Base-by-base conservation (phyloP, 2,113 vertebrate genomes). In the Syngnathus scovelli region DNA sequence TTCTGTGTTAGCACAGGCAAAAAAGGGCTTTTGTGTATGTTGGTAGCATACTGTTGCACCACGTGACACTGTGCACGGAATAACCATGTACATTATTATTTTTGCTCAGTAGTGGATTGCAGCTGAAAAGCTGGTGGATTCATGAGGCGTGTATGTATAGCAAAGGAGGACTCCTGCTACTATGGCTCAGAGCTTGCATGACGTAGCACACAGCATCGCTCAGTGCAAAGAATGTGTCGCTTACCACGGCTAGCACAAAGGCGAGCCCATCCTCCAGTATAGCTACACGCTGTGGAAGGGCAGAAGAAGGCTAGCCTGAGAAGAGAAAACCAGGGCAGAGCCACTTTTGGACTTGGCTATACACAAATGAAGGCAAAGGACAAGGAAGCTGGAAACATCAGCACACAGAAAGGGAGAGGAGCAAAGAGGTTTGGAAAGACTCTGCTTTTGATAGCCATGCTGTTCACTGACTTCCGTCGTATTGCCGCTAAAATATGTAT, bases 241-340 rank as follows among this genome's bases (percentile, higher is more conserved):
- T 92, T 91, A 92, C 92, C 92, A 33, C 90, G 91, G 93, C 90
- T 91, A 93, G 91, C 92, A 92, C 92, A 89, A 86, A 93, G 91
- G 70, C 79, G 75, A 68, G 74, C 18, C 55, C 56, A 55, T 69
- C 49, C 87, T 90, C 90, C 70, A 74, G 89, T 80, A 72, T 85
- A 84, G 90, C 93, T 93, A 91, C 93, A 76, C 37, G 75, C 74
- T 60, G 93, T 93, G 93, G 91, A 92, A 93, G 66, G 74, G 68
- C 65, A 73, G 75, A 80, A 67, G 66, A 72, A 64, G 71, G 74
- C 84, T 64, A 79, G 70, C 55, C 66, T 66, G 65, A 79, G 75
- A 73, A 83, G 76, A 79, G 75, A 76, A 84, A 75, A 76, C 81
- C 78, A 87, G 81, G 75, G 76, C 82, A 81, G 84, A 83, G 85